Base-by-base conservation (phyloP, 1,140 invertebrate species). In the Cephus cinctus region DNA sequence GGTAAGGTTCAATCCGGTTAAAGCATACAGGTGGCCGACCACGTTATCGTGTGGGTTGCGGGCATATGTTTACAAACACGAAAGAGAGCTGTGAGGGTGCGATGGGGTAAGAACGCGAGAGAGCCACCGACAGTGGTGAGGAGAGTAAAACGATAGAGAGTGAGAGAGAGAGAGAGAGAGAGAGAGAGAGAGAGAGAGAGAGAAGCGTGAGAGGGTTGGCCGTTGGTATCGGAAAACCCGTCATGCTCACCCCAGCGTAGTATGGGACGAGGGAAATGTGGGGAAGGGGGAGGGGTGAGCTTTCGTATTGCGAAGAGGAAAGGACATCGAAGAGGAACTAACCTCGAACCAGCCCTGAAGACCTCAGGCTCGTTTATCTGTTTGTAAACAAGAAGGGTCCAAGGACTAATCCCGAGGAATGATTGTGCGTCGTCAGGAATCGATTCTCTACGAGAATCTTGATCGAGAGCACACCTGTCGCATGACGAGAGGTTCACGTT, bases 1-100 rank as follows among this genome's bases (percentile, higher is more conserved):
- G 73, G 73, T 74, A 75, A 71, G 67, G 65, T 70, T 72, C 65
- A 62, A 73, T 71, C 63, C 63, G 65, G 66, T 65, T 59, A 68
- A 68, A 74, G 71, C 73, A 75, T 75, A 75, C 73, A 75, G 73
- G 73, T 75, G 73, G 71, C 67, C 71, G 67, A 70, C 58, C 61
- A 65, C 60, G 61, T 62, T 54, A 43, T 43, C 36, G 64, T 61
- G 52, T 43, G 52, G 32, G 39, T 42, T 32, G 44, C 36, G 47
- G 46, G 50, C 54, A 60, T 69, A 57, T 64, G 58, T 65, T 63
- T 61, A 63, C 62, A 50, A 46, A 50, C 50, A 61, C 56, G 47
- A 54, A 49, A 48, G 56, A 53, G 43, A 49, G 34, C 20, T 48
- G 40, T 16, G 41, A 12, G 35, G 18, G 12, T 41, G 31, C 12